Conservation (phyloP, 1,140 invertebrate genomes). For the Ganaspis sp. region DNA sequence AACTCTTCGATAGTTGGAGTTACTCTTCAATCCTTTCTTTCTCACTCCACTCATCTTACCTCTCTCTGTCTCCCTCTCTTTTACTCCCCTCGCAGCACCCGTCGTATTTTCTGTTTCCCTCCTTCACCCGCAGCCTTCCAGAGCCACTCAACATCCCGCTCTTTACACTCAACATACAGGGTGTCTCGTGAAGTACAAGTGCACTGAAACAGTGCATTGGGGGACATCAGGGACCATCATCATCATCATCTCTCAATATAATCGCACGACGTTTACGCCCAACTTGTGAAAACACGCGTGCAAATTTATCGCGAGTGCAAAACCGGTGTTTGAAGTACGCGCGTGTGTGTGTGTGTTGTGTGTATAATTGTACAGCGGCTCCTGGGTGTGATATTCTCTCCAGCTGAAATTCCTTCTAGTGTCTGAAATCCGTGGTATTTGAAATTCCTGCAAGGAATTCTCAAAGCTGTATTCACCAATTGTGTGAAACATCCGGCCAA, state of each 20-base stretch:
- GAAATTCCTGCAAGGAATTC: conserved; percentile 15
- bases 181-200: conserved; percentile 19
- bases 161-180: conserved; percentile 23
- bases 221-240: conserved; percentile 15
- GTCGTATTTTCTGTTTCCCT: conserved; percentile 19
- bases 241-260: conserved; percentile 8
- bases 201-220: background rate
- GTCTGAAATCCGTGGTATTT: conserved; percentile 1
- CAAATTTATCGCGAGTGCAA: background rate
- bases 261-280: conserved; percentile 37
- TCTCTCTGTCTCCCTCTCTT: background rate
- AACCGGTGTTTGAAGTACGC: conserved; percentile 14
- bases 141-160: conserved; percentile 20
- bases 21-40: background rate
- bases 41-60: background rate
- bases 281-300: conserved; percentile 12
- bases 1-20: background rate
- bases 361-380: background rate
- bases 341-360: background rate
- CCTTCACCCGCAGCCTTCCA: background rate
- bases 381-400: background rate
- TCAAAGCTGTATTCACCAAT: background rate
- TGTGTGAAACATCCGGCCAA: background rate
- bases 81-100: conserved; percentile 14
- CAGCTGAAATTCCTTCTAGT: background rate